Percentiles rank a stretch among this genome's conserved stretches.
These are phyloP conservation scores for Fregetta grallaria DNA, from an alignment of 2,113 vertebrate genomes.

Conservation along the genomic window DNA sequence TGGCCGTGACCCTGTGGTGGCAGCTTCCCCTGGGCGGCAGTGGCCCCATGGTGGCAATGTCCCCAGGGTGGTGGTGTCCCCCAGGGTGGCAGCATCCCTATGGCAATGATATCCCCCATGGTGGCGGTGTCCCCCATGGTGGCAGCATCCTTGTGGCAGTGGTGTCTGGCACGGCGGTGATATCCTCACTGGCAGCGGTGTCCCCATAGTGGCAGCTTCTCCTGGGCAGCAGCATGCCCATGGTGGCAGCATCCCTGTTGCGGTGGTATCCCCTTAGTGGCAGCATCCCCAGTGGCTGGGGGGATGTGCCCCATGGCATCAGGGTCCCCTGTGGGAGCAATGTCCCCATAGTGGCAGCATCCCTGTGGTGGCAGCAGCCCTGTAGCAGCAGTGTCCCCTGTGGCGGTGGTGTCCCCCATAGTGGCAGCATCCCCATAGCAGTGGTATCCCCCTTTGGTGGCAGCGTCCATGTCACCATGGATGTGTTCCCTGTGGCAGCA, in stretches of 20 bases:
- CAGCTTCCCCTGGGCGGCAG: neutral
- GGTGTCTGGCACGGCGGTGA: neutral
- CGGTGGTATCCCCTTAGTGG: neutral
- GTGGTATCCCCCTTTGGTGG: neutral
- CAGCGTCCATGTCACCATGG: neutral
- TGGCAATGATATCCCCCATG: too few relatives aligned
- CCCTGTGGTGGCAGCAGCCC: too few relatives aligned
- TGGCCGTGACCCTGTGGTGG: accelerated
- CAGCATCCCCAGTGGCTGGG: too few relatives aligned
- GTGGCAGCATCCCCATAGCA: neutral
- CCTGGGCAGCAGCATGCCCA: too few relatives aligned
- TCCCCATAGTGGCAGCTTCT: too few relatives aligned
- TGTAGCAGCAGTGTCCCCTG: neutral
- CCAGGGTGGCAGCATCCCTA: neutral
- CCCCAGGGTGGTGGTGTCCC: neutral
- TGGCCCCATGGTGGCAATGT: neutral
- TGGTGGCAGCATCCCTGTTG: neutral
- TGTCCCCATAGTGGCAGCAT: neutral
- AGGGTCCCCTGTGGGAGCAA: neutral
- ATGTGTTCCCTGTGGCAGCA: neutral
- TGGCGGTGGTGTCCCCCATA: neutral
- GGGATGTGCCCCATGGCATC: neutral
- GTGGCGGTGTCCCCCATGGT: neutral
- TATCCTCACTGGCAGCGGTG: neutral
- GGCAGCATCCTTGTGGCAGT: neutral